Evolutionary conservation across 1,140 invertebrate genomes (phyloP), one percentile per base, ranked within the genome.

Genomic region (Metopolophium dirhodum): DNA sequence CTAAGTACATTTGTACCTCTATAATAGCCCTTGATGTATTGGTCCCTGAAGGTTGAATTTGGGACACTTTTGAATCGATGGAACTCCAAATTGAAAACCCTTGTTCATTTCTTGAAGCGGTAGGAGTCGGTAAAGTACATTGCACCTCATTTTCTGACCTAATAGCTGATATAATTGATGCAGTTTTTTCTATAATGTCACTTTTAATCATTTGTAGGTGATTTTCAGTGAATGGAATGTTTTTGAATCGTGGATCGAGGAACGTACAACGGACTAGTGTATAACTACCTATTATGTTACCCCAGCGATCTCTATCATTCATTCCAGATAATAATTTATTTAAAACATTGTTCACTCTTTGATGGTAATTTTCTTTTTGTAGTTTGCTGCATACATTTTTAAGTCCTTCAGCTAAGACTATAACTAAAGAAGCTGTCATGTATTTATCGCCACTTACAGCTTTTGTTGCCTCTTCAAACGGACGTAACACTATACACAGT

Each of bases 371-470:
- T 57, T 57, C 18, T 37, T 90, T 90, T 11, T 41, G 23, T 11
- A 90, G 18, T 41, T 90, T 7, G 41, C 61, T 22, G 6, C 88
- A 61, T 61, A 45, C 88, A 57, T 90, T 90, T 57, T 90, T 57
- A 41, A 61, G 35, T 6, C 88, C n/a, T 41, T 90, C 6, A 41
- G 88, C 4, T 14, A 57, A 14, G 41, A 91, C 37, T 20, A 91
- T n/a, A 7, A 91, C 90, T 2, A 91, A n/a, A 49, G 61, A 91
- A 9, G 61, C 61, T 30, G 90, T 91, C 90, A 91, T 91, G 45
- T 91, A 77, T 91, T 91, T 61, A 77, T 77, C 26, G 8, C 90
- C 90, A 77, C 61, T 77, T 45, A 91, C 41, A 77, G 61, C 41
- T 90, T 6, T 90, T 23, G 88, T 90, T 2, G 88, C 51, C 14